Evolutionary conservation across 2,113 vertebrate genomes (phyloP).

Genomic region (Prinia subflava): DNA sequence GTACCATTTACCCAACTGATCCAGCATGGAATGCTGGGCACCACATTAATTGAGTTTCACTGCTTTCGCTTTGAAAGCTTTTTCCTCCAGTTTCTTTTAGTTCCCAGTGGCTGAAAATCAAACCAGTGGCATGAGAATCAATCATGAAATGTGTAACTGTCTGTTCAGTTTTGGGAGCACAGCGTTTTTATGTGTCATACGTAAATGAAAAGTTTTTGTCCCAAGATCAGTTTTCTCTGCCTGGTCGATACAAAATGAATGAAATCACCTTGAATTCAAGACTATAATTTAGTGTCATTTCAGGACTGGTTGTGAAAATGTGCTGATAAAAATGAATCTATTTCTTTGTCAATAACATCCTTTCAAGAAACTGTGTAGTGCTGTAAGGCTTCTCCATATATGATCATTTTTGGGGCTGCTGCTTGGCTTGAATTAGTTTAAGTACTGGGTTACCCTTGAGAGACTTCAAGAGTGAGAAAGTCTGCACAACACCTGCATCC

Average conservation of each 20-base stretch:
- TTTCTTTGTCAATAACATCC: not conserved
- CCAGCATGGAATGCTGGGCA: not conserved
- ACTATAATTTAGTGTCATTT: not conserved
- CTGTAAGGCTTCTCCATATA: not conserved
- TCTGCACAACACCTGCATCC: not conserved
- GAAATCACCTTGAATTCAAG: not conserved
- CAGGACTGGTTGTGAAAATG: not conserved
- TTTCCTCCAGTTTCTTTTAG: not conserved
- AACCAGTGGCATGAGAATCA: not conserved
- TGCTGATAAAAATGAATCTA: not conserved
- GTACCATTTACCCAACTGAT: accelerated
- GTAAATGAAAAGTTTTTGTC: not conserved
- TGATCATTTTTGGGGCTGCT: not conserved
- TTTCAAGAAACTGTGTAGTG: not conserved
- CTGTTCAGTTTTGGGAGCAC: not conserved
- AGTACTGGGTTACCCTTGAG: not conserved
- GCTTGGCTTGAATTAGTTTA: not conserved
- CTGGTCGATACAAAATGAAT: not conserved
- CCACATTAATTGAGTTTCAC: not conserved
- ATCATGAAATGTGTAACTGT: not conserved
- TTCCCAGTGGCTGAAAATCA: not conserved
- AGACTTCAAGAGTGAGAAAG: not conserved
- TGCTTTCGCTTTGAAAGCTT: not conserved
- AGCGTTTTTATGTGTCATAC: accelerated
- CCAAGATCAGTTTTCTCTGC: not conserved